A percentile compares a stretch with the other conserved stretches of the same genome.
Conservation (phyloP, 2,888 invertebrate species). For the Nymphalis c-album region DNA sequence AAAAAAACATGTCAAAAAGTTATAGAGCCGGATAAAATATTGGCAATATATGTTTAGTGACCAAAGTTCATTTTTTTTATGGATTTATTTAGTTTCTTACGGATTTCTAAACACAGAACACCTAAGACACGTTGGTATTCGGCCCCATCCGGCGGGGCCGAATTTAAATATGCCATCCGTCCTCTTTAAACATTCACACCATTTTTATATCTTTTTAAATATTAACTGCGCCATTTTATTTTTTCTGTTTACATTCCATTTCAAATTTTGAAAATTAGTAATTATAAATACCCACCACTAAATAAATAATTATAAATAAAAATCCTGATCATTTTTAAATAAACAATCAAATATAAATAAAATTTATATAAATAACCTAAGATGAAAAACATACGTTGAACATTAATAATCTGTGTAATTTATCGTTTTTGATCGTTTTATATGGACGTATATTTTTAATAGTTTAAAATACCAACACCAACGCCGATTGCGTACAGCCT, state of each 20-base stretch:
- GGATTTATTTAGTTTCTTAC: conserved; percentile 10
- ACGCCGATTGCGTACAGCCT: conserved; percentile 10
- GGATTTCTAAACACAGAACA: conserved; percentile 20
- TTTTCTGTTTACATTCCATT: background rate
- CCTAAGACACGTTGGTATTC: conserved; percentile 34
- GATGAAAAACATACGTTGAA: background rate
- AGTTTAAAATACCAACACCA: conserved; percentile 22
- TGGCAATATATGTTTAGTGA: too few species aligned
- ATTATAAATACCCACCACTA: too few species aligned
- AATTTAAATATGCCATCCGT: conserved; percentile 38
- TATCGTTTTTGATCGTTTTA: conserved; percentile 1
- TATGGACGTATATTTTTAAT: conserved; percentile 19
- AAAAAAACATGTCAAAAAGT: too few species aligned
- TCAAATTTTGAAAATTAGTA: background rate
- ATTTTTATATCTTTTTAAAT: background rate
- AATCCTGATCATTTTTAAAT: background rate
- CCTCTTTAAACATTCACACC: conserved; percentile 17
- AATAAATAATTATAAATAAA: too few species aligned
- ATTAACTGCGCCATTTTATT: conserved; percentile 1
- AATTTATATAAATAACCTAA: background rate
- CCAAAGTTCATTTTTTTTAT: background rate
- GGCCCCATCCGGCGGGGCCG: conserved; percentile 38
- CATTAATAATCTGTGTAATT: conserved; percentile 8
- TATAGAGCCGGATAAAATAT: too few species aligned
- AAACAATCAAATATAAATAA: background rate